phyloP scores from a whole-genome alignment of 64 coral and sea anemone genomes.

The Exaiptasia diaphana region DNA sequence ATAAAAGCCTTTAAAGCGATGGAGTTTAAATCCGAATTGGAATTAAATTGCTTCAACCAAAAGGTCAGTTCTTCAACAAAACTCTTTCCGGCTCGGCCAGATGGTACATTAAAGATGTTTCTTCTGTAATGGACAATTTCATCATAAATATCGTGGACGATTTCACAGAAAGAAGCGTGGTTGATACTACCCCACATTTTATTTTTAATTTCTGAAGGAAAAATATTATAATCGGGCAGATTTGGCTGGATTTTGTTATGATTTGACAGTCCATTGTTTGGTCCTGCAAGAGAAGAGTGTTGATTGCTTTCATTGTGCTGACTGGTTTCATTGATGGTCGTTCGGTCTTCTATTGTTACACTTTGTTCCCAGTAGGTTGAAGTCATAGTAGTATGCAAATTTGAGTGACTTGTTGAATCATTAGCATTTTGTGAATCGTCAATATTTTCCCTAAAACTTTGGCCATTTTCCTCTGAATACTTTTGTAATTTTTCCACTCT shows the following conservation, averaged over 20 bases:
- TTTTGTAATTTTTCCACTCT: not conserved
- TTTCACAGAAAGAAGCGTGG: not conserved
- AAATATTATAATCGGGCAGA: not conserved
- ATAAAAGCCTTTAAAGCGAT: conserved; percentile 47
- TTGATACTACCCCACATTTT: conserved; percentile 25
- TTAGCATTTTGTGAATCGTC: not conserved
- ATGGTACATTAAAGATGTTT: conserved; percentile 1
- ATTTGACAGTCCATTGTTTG: no score
- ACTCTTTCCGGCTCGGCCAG: not conserved
- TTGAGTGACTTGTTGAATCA: not conserved
- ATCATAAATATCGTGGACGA: conserved; percentile 9
- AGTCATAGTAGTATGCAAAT: not conserved
- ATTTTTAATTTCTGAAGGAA: not conserved
- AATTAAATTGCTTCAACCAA: not conserved
- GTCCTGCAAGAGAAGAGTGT: no score
- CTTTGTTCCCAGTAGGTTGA: not conserved
- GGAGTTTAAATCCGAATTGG: conserved; percentile 53
- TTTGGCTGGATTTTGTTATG: not conserved
- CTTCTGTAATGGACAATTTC: conserved; percentile 12
- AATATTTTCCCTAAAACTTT: not conserved
- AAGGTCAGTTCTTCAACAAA: not conserved
- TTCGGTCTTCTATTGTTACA: not conserved
- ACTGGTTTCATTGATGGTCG: not conserved
- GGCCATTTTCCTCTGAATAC: not conserved
- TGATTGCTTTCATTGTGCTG: not conserved